Conservation (phyloP, 2,888 invertebrate species). For the Apotomis capreana region DNA sequence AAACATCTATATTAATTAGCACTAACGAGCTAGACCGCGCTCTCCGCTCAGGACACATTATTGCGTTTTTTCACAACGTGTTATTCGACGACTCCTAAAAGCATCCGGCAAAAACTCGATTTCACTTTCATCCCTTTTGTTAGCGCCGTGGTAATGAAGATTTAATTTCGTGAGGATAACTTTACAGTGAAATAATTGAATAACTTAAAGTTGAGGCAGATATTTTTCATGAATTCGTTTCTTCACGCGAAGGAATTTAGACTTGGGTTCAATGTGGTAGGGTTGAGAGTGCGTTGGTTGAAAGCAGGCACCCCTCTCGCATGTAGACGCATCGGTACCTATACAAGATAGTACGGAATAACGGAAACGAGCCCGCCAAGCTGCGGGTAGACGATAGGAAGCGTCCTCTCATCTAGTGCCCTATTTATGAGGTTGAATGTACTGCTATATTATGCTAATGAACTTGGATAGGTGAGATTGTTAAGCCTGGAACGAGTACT, state of each 20-base stretch:
- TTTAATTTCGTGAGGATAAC: conserved; percentile 37
- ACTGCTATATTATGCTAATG: conserved; percentile 48
- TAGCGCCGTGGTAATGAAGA: conserved; percentile 47
- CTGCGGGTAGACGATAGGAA: conserved; percentile 63
- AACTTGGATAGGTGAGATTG: conserved; percentile 44
- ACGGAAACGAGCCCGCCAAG: conserved; percentile 57
- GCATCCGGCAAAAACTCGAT: conserved; percentile 51
- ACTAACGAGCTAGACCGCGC: conserved; percentile 52
- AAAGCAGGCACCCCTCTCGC: neutral
- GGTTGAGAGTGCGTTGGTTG: neutral
- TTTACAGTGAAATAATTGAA: conserved; percentile 33
- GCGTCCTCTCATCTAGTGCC: conserved; percentile 68
- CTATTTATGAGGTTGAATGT: conserved; percentile 66
- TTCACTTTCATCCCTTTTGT: conserved; percentile 45
- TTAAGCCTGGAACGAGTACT: conserved; percentile 1
- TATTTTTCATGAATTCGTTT: conserved; percentile 27
- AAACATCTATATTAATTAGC: conserved; percentile 56
- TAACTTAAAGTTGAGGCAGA: conserved; percentile 30
- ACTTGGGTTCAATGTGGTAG: conserved; percentile 7
- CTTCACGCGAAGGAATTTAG: neutral
- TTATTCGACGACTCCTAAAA: conserved; percentile 51
- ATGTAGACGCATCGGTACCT: conserved; percentile 33
- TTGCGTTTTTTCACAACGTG: conserved; percentile 48
- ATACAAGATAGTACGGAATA: conserved; percentile 47
- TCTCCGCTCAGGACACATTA: conserved; percentile 37